These are phyloP conservation scores for Gyrodactylus salaris DNA, from an alignment of 1,140 invertebrate species.

Conservation along the genomic window DNA sequence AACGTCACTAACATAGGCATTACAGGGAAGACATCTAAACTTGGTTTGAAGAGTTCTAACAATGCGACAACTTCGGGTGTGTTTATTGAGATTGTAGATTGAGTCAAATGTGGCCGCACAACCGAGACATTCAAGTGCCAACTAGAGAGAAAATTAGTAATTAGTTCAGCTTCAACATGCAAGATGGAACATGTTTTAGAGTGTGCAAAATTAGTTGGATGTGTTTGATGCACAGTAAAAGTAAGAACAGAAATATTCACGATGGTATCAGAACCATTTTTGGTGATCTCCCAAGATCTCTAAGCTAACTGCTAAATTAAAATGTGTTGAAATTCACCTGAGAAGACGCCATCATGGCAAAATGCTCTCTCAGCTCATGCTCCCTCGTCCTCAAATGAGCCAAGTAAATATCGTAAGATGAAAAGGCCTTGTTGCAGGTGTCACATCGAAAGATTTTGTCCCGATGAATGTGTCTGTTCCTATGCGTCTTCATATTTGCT, in stretches of 20 bases:
- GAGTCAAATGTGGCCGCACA: slow-evolving; percentile 2
- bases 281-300: too few relatives aligned
- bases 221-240: too few relatives aligned
- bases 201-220: too few relatives aligned
- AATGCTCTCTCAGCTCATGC: slow-evolving; percentile 6
- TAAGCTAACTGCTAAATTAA: too few relatives aligned
- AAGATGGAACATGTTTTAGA: too few relatives aligned
- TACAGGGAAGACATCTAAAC: slow-evolving; percentile 5
- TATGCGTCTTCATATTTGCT: slow-evolving; percentile 44
- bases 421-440: slow-evolving; percentile 5
- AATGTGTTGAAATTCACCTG: not conserved
- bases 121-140: slow-evolving; percentile 1
- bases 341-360: slow-evolving; percentile 1
- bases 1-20: slow-evolving; percentile 5
- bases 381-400: slow-evolving; percentile 5
- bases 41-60: not conserved
- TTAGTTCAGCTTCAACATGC: too few relatives aligned
- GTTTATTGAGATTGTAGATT: slow-evolving; percentile 6
- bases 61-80: slow-evolving; percentile 5
- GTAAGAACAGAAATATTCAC: too few relatives aligned
- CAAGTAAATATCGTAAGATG: slow-evolving; percentile 4
- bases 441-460: slow-evolving; percentile 6
- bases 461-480: slow-evolving; percentile 7
- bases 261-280: too few relatives aligned
- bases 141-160: not conserved